Evolutionary conservation across 1,140 invertebrate species (phyloP).

Genomic region (Zaprionus nigranus): DNA sequence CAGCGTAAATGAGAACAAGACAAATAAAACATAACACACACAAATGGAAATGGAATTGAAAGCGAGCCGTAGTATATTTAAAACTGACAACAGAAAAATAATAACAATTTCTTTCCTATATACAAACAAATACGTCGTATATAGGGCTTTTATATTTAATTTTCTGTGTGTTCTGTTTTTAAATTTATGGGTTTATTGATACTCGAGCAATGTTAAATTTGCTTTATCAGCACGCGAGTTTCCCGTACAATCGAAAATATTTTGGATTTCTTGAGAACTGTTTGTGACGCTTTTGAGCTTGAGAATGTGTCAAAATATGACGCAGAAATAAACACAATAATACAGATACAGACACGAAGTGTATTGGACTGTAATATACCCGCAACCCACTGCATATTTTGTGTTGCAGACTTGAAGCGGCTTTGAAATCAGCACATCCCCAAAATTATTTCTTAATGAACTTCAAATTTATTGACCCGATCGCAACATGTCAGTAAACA

Average conservation of each 20-base stretch:
- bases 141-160: background rate
- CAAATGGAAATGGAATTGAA: slow-evolving; percentile 14
- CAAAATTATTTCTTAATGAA: too few species aligned
- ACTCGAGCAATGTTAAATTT: slow-evolving; percentile 35
- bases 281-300: background rate
- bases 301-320: background rate
- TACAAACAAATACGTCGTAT: background rate
- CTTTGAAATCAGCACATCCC: too few species aligned
- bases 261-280: background rate
- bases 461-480: too few species aligned
- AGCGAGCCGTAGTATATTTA: slow-evolving; percentile 11
- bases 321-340: background rate
- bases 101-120: slow-evolving; percentile 28
- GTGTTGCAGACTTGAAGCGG: too few species aligned
- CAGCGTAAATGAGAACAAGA: slow-evolving; percentile 22
- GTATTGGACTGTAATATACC: too few species aligned
- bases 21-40: slow-evolving; percentile 32
- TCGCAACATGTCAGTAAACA: too few species aligned
- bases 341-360: too few species aligned
- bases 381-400: too few species aligned
- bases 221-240: slow-evolving; percentile 43
- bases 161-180: slow-evolving; percentile 20
- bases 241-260: background rate
- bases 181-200: slow-evolving; percentile 56
- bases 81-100: slow-evolving; percentile 33